Evolutionary conservation across 2,888 invertebrate genomes (phyloP).

Genomic region (Periphyllus acericola): DNA sequence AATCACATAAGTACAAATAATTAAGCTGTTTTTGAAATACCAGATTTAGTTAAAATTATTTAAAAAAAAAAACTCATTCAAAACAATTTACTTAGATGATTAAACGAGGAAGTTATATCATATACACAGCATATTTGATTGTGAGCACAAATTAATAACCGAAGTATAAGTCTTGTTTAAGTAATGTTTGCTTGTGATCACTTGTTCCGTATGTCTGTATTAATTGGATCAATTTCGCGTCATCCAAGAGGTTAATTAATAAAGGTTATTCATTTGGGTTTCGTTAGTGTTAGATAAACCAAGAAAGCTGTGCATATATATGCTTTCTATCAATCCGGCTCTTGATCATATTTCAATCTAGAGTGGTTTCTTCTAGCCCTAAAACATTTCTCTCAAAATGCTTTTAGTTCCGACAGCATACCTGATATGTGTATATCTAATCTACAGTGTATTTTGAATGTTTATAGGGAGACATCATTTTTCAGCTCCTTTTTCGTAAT

Average conservation of each 20-base stretch:
- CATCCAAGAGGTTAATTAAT: not conserved
- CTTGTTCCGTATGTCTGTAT: not conserved
- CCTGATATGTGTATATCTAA: slow-evolving; percentile 6
- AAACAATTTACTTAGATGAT: too few relatives aligned
- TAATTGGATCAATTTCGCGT: not conserved
- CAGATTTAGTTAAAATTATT: too few relatives aligned
- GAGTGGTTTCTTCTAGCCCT: slow-evolving; percentile 31
- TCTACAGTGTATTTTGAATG: slow-evolving; percentile 36
- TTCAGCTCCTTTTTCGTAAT: slow-evolving; percentile 38
- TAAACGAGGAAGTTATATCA: too few relatives aligned
- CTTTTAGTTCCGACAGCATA: slow-evolving; percentile 42
- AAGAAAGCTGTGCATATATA: not conserved
- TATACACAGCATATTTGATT: too few relatives aligned
- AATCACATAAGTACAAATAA: not conserved
- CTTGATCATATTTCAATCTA: slow-evolving; percentile 47
- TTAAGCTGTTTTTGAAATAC: too few relatives aligned
- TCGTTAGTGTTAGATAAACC: not conserved
- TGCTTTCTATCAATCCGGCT: slow-evolving; percentile 3
- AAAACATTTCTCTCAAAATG: slow-evolving; percentile 43
- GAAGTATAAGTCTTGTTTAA: too few relatives aligned
- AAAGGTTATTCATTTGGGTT: not conserved
- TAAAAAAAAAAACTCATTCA: too few relatives aligned
- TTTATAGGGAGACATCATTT: slow-evolving; percentile 42
- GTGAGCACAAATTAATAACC: too few relatives aligned
- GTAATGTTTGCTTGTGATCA: not conserved